Conservation (phyloP, 2,888 invertebrate genomes). For the Dryobota labecula region DNA sequence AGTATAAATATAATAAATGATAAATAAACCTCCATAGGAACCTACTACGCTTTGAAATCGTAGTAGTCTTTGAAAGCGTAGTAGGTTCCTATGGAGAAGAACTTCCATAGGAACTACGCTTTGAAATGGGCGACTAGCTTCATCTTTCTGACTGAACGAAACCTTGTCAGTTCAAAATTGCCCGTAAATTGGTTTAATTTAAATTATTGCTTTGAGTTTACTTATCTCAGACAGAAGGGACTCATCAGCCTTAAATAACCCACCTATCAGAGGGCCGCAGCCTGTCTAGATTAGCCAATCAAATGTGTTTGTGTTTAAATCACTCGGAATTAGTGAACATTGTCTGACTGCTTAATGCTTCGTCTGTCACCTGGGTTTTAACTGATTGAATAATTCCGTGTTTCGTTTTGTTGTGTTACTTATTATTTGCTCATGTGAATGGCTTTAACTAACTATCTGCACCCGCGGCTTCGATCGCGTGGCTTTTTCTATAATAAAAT, state of each 20-base stretch:
- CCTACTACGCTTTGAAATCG: neutral
- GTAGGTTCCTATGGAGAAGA: too few relatives aligned
- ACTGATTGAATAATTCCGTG: conserved; percentile 11
- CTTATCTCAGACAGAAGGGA: neutral
- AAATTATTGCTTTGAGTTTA: neutral
- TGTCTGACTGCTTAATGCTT: conserved; percentile 18
- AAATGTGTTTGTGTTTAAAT: conserved; percentile 11
- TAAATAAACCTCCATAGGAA: too few relatives aligned
- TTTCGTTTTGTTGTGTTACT: neutral
- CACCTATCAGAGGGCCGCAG: conserved; percentile 17
- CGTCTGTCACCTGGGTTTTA: neutral
- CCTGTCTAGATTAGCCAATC: conserved; percentile 1
- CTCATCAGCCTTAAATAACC: neutral
- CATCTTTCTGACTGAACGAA: neutral
- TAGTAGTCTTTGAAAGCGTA: too few relatives aligned
- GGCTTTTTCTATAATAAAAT: too few relatives aligned
- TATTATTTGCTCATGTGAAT: neutral
- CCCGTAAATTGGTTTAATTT: neutral
- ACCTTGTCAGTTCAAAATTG: neutral
- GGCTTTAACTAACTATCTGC: too few relatives aligned
- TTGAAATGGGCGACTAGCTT: neutral
- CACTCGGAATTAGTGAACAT: conserved; percentile 6
- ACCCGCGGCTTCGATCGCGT: too few relatives aligned
- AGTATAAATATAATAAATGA: too few relatives aligned
- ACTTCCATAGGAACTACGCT: too few relatives aligned